These are phyloP conservation scores for Eupithecia insigniata DNA, from an alignment of 2,888 invertebrate genomes.

Conservation along the genomic window DNA sequence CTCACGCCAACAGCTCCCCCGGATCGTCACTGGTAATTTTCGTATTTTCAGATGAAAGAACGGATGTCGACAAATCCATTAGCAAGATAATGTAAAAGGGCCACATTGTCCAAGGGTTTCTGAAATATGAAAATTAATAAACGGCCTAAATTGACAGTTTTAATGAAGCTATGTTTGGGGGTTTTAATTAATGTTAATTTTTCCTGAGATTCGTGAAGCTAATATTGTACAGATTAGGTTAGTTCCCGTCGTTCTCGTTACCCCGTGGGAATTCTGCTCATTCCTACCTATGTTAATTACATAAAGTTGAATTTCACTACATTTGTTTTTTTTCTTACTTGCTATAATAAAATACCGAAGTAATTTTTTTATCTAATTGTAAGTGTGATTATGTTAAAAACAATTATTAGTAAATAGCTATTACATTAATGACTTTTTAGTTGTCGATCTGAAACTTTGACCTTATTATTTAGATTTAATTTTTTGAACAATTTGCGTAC, in stretches of 20 bases:
- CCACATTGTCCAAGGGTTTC: slow-evolving; percentile 17
- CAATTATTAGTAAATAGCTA: too few species aligned
- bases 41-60: slow-evolving; percentile 8
- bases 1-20: slow-evolving; percentile 53
- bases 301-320: background rate
- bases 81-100: slow-evolving; percentile 16
- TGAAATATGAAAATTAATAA: slow-evolving; percentile 7
- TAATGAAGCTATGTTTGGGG: background rate
- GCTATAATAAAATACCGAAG: too few species aligned
- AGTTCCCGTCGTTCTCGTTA: background rate
- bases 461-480: too few species aligned
- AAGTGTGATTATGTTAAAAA: too few species aligned
- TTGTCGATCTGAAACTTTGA: too few species aligned
- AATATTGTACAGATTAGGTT: background rate
- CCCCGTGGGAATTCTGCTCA: background rate
- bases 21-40: slow-evolving; percentile 47
- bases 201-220: background rate
- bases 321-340: too few species aligned
- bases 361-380: too few species aligned
- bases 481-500: too few species aligned
- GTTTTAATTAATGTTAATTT: slow-evolving; percentile 11
- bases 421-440: too few species aligned
- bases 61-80: slow-evolving; percentile 11
- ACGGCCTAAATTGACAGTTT: background rate
- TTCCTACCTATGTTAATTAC: background rate